Percentiles rank a stretch among this genome's conserved stretches.
Conservation (phyloP, 2,797 vertebrate species). For the Silurus lanzhouensis region DNA sequence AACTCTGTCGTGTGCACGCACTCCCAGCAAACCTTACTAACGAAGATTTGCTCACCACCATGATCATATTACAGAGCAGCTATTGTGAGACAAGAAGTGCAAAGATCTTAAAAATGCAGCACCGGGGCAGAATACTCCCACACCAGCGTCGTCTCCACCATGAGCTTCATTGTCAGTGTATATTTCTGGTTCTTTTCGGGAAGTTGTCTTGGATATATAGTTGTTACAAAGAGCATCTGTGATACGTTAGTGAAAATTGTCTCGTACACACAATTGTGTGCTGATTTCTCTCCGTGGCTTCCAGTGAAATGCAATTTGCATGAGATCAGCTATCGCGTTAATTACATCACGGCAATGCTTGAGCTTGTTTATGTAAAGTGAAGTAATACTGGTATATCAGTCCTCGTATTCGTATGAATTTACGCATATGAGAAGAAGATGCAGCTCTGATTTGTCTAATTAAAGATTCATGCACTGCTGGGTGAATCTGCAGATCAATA, state of each 20-base stretch:
- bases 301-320: neutral
- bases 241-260: neutral
- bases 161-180: neutral
- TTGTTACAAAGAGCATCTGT: neutral
- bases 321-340: neutral
- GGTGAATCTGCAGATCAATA: conserved; percentile 59
- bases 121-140: neutral
- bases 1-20: neutral
- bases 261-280: neutral
- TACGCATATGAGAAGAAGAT: neutral
- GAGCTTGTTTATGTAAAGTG: neutral
- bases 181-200: neutral
- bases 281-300: neutral
- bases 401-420: neutral
- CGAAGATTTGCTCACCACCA: neutral
- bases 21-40: neutral
- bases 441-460: conserved; percentile 51
- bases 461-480: conserved; percentile 65
- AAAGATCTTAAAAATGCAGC: neutral
- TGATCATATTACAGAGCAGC: conserved; percentile 16
- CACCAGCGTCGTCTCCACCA: neutral
- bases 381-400: neutral
- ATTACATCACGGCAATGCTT: neutral
- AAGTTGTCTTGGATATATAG: neutral
- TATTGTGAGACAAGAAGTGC: conserved; percentile 4